Evolutionary conservation across 2,797 vertebrate genomes (phyloP).

Genomic region (Heterohyrax brucei): DNA sequence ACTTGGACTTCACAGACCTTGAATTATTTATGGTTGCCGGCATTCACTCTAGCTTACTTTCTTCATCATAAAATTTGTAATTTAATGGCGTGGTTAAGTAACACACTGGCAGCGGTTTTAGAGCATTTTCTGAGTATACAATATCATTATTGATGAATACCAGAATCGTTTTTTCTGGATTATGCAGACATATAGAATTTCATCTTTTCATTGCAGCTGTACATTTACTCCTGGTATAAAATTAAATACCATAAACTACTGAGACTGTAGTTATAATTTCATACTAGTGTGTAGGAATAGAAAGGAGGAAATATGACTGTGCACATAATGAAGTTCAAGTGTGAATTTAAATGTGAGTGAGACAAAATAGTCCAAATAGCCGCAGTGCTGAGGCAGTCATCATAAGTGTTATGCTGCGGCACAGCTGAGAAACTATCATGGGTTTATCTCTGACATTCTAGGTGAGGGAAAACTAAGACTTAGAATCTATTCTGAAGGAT

Average conservation of each 20-base stretch:
- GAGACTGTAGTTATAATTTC: constrained; percentile 18
- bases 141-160: background rate
- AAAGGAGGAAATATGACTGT: constrained; percentile 2
- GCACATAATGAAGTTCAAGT: constrained; percentile 15
- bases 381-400: background rate
- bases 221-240: constrained; percentile 26
- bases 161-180: constrained; percentile 8
- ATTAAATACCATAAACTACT: background rate
- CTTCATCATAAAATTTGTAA: constrained; percentile 44
- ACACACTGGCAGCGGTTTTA: background rate
- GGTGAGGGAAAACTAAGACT: background rate
- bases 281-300: background rate
- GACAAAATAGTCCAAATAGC: background rate
- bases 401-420: background rate
- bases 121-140: background rate
- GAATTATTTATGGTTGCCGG: constrained; percentile 23
- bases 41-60: background rate
- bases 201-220: constrained; percentile 16
- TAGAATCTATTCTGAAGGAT: constrained; percentile 26
- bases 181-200: constrained; percentile 17
- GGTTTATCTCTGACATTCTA: background rate
- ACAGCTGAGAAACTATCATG: background rate
- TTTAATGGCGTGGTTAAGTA: constrained; percentile 21
- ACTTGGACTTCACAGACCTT: background rate
- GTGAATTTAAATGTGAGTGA: background rate